Evolutionary conservation across 2,797 vertebrate species (phyloP), one percentile per base, ranked within the genome.

Genomic region (Smutsia temminckii): DNA sequence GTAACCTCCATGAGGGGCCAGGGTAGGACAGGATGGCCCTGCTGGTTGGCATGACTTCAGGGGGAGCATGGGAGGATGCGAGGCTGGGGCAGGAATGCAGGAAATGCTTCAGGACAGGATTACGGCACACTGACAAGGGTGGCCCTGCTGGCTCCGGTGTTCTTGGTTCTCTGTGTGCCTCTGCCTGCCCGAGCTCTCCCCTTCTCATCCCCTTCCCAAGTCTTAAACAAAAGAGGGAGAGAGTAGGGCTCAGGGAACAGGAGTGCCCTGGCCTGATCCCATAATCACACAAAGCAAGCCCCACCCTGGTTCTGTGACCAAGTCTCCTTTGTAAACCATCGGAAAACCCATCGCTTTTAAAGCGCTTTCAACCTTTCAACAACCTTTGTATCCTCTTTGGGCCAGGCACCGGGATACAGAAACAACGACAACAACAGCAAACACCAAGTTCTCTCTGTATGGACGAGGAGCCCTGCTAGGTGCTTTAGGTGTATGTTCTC

Each of bases 41-140:
- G 37, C 34, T 21, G 49, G 14, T 20, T 37, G 68, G n/a, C 21
- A 17, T n/a, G 78, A 59, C 91, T 29, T 25, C 42, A n/a, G 71
- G 85, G 21, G 46, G 68, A 40, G 29, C 0, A 0, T 29, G 32
- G 85, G 68, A 94, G 29, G 66, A 49, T 94, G 59, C 87, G 63
- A 95, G 91, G 77, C 37, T 77, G 34, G 64, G 81, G 57, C 68
- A 46, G 95, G 91, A 92, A 90, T 5, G 18, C 92, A 97, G 97
- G 97, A 98, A 97, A 51, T 61, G 97, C 97, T 95, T 66, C 94
- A 11, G 96, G 97, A 88, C 78, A 97, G 96, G 97, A 97, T 98
- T 97, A 98, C 0, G 3, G 46, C 57, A 20, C n/a, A 2, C 11
- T 95, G 96, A 95, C 97, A 96, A 71, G 89, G 57, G 61, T 0